phyloP scores from a whole-genome alignment of 1,140 invertebrate genomes.

The Catajapyx aquilonaris region DNA sequence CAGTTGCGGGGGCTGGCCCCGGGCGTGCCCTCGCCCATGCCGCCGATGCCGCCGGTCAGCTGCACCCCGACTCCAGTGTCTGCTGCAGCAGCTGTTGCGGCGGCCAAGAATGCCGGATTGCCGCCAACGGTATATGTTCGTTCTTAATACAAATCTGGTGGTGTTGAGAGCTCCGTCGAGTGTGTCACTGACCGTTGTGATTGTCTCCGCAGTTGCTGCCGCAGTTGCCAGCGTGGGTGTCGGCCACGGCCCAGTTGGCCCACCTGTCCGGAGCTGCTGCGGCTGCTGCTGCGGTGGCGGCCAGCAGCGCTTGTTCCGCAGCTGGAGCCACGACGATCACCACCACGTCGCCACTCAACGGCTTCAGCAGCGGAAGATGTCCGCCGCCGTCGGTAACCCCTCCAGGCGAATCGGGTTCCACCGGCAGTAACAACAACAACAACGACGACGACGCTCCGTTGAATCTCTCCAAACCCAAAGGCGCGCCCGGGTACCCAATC shows the following conservation, averaged over 20 bases:
- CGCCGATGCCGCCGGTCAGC: slow-evolving; percentile 20
- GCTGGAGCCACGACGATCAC: background rate
- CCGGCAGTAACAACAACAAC: slow-evolving; percentile 22
- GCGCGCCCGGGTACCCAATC: slow-evolving; percentile 23
- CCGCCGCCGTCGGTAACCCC: slow-evolving; percentile 10
- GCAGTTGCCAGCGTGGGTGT: slow-evolving; percentile 9
- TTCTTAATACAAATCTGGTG: background rate
- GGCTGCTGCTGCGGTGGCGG: slow-evolving; percentile 19
- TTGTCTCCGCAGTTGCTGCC: slow-evolving; percentile 7
- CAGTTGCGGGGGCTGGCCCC: slow-evolving; percentile 22
- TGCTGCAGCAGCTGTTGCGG: background rate
- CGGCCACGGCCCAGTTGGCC: slow-evolving; percentile 6
- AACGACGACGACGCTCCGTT: slow-evolving; percentile 53
- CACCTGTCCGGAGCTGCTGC: slow-evolving; percentile 19
- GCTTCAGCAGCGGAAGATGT: slow-evolving; percentile 9
- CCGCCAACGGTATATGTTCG: background rate
- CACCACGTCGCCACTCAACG: slow-evolving; percentile 3
- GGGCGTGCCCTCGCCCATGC: slow-evolving; percentile 19
- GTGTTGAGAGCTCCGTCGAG: background rate
- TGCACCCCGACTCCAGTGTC: slow-evolving; percentile 1
- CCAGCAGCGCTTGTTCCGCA: slow-evolving; percentile 1
- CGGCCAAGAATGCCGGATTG: background rate
- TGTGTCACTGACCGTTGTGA: background rate
- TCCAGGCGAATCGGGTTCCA: slow-evolving; percentile 19
- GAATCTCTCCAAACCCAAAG: slow-evolving; percentile 71